Base-by-base conservation (phyloP, 2,113 vertebrate genomes). In the Channa argus region DNA sequence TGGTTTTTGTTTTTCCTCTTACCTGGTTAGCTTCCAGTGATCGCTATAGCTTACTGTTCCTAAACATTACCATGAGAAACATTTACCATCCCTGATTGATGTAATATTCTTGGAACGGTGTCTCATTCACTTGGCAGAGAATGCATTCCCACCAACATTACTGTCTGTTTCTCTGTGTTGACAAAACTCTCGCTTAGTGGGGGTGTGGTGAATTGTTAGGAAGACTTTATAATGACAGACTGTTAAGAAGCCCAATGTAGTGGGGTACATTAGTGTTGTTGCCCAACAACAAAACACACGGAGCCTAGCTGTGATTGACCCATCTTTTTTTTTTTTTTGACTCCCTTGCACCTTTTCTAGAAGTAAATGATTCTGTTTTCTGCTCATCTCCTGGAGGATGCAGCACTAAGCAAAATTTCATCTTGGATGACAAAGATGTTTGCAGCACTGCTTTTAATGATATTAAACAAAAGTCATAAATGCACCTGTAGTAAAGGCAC, bases 61-160 rank as follows among this genome's bases (percentile, higher is more conserved):
- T 78, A 66, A 79, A 71, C 61, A 78, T 71, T 74, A 73, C 68
- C 62, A 14, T 39, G 60, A 68, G 59, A 71, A 34, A 82, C 24
- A 69, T 80, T 78, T 61, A 13, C 70, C 65, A 44, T 56, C 39
- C 24, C 74, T 88, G 74, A 85, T 84, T 78, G 56, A 64, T 84
- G 64, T 82, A 71, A 71, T 82, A 71, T 64, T 65, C 60, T 65
- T 49, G 49, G 50, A 89, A 87, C 83, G 85, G 49, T 72, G 67
- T 68, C 55, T 79, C 47, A 86, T 81, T 86, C 73, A 55, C 65
- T 69, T 36, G 45, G 72, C 72, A 84, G 49, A 84, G 69, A 76
- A 75, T 33, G 24, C 63, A 51, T 34, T 71, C 1, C 47, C 13
- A 45, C 1, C 24, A 50, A 54, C 60, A 64, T 56, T 70, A 39